Base-by-base conservation (phyloP, 2,113 vertebrate genomes). In the Euleptes europaea region DNA sequence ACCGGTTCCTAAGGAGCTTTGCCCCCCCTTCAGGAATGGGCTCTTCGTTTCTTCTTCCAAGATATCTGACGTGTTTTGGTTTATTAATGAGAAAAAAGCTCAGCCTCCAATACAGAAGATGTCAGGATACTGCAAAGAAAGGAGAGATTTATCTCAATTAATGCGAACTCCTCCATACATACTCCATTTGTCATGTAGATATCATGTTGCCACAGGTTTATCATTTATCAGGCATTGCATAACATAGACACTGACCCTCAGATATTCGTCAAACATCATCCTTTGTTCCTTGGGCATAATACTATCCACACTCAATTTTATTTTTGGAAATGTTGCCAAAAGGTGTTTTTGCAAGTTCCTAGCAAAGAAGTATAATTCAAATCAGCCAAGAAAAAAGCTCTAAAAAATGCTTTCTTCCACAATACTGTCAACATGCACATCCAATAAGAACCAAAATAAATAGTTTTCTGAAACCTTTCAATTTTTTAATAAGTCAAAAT, bases 401-500 rank as follows among this genome's bases (percentile, higher is more conserved):
- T 69, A 44, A 85, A 94, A 92, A 91, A 92, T 85, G 84, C 93
- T 92, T 94, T 92, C 86, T 96, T 96, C 96, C 91, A 83, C 92
- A 94, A 88, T 83, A 86, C 94, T 96, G 96, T 97, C 96, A 96
- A 95, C 94, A 92, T 94, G 94, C 79, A 49, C 91, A 86, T 91
- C 90, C 88, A 80, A 88, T 87, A 94, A 94, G 90, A 92, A 93
- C 88, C 92, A 96, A 97, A 95, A 95, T 95, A 96, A 96, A 96
- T 96, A 97, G 93, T 96, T 96, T 95, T 95, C 91, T 94, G 91
- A 96, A 95, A 96, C 95, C 95, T 96, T 97, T 98, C 95, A 97
- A 95, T 95, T 96, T 97, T 98, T 98, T 98, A 97, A 97, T 97
- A 97, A 97, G 97, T 98, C 97, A 98, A 97, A 98, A 98, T 97